Evolutionary conservation across 2,797 vertebrate genomes (phyloP).

Genomic region (Hydrophis major): DNA sequence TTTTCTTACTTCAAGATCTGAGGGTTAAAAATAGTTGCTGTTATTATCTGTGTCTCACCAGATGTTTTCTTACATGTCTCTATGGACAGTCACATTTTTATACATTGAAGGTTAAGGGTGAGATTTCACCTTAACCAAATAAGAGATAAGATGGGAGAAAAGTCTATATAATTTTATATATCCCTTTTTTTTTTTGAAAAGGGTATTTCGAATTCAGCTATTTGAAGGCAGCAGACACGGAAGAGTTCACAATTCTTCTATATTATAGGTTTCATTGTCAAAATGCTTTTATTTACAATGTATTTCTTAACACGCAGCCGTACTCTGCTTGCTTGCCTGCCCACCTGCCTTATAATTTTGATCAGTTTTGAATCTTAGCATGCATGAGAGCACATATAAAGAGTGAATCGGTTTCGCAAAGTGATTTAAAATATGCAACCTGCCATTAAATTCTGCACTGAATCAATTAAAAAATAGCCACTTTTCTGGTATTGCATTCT

Average conservation of each 20-base stretch:
- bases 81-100: background rate
- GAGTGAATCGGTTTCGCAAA: background rate
- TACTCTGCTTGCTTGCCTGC: background rate
- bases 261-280: background rate
- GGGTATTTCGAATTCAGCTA: background rate
- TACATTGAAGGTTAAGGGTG: background rate
- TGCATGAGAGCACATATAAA: background rate
- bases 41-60: background rate
- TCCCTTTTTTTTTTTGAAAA: background rate
- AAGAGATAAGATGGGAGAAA: background rate
- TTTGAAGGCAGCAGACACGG: background rate
- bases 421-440: background rate
- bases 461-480: background rate
- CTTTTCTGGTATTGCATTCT: background rate
- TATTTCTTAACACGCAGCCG: background rate
- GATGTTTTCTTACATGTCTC: fast-evolving
- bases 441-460: background rate
- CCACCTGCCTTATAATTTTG: background rate
- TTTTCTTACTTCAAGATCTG: background rate
- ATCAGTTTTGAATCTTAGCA: background rate
- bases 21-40: conserved; percentile 25
- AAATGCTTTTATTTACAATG: background rate
- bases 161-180: background rate
- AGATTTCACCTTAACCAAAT: background rate
- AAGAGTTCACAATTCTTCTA: background rate